Base-by-base conservation (phyloP, 2,113 vertebrate species). In the Ophiodon elongatus region DNA sequence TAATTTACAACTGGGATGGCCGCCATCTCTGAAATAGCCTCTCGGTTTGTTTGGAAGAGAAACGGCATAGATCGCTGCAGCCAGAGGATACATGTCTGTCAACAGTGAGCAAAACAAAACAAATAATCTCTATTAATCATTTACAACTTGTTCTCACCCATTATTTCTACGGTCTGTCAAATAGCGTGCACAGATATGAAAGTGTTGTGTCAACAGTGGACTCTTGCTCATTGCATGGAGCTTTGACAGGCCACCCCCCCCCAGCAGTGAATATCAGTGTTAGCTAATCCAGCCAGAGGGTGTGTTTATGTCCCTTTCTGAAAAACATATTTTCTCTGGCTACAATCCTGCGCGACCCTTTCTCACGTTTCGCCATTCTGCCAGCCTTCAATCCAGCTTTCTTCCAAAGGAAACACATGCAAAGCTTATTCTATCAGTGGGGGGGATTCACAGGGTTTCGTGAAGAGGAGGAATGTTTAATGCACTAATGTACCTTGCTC, bases 1-100 rank as follows among this genome's bases (percentile, higher is more conserved):
- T 91, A 88, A 94, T 93, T 93, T 92, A 83, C 78, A 74, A 78
- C 86, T 88, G 86, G 91, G 89, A 93, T 74, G 68, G 80, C 47
- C 14, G 86, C 87, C 90, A 92, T 89, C 45, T 79, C 90, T 79
- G 88, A 88, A 92, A 91, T 64, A 88, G 85, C 82, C 68, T 86
- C 82, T 81, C 37, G 3, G 65, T 85, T 65, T 69, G 76, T 88
- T 90, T 88, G 92, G 79, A 81, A 76, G 83, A 82, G 75, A 79
- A 90, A 71, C 10, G 2, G 33, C 65, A 52, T 47, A 14, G 77
- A n/a, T 70, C 29, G 31, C 73, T 74, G 73, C 54, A 76, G 84
- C 89, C 85, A 82, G 72, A 71, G 77, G 77, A 83, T 19, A 64
- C 84, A 67, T 87, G 86, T 85, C 84, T 82, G 80, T 88, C 89